phyloP scores from a whole-genome alignment of 2,888 invertebrate genomes.

The Herminia tarsipennalis region DNA sequence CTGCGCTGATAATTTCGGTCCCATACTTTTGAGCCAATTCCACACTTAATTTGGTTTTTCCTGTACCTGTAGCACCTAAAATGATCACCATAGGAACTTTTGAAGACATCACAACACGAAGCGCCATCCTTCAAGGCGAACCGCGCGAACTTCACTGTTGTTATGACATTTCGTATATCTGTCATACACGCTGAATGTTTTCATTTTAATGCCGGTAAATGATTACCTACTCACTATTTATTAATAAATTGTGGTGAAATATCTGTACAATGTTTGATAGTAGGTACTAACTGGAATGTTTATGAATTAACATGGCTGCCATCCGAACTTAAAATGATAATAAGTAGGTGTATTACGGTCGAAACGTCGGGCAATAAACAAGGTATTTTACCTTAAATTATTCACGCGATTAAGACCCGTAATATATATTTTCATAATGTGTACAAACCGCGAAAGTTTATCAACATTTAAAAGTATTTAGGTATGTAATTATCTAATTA shows the following conservation, averaged over 20 bases:
- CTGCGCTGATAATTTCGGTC: constrained; percentile 98
- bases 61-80: constrained; percentile 98
- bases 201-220: constrained; percentile 20
- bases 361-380: no score
- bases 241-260: no score
- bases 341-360: no score
- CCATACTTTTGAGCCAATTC: constrained; percentile 94
- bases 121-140: constrained; percentile 65
- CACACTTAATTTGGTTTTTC: constrained; percentile 98
- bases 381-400: no score
- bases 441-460: no score
- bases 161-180: constrained; percentile 46
- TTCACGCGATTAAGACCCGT: no score
- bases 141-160: constrained; percentile 77
- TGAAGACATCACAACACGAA: constrained; percentile 69
- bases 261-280: no score
- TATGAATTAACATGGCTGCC: no score
- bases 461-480: no score
- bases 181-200: not conserved
- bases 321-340: no score
- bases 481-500: no score
- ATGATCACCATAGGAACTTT: constrained; percentile 92
- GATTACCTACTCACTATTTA: constrained; percentile 14
- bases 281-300: not conserved
- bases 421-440: no score